Percentiles rank a stretch among this genome's conserved stretches.
phyloP scores from a whole-genome alignment of 2,797 vertebrate genomes.

The Allobates femoralis region DNA sequence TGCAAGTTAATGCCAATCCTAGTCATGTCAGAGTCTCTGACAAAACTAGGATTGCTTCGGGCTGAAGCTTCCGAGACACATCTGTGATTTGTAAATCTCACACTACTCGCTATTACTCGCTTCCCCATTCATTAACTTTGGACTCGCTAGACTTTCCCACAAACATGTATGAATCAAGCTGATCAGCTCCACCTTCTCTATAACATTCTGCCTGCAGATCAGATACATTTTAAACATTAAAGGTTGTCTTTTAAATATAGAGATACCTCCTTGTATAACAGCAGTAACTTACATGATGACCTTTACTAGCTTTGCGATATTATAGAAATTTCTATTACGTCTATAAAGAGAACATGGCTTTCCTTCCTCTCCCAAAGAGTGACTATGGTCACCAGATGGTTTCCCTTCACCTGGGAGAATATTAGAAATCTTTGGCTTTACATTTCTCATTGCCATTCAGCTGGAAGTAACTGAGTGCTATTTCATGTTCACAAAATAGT shows the following conservation, averaged over 20 bases:
- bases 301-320: neutral
- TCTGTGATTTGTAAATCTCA: no score
- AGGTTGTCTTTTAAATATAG: neutral
- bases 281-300: neutral
- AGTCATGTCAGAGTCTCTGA: no score
- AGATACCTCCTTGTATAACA: neutral
- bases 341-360: conserved; percentile 7
- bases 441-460: conserved; percentile 45
- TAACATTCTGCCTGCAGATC: no score
- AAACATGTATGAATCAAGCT: no score
- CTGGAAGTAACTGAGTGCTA: conserved; percentile 37
- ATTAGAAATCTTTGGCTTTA: conserved; percentile 54
- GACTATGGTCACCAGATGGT: conserved; percentile 58
- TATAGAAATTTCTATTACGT: neutral
- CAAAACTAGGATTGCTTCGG: no score
- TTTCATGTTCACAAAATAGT: conserved; percentile 57
- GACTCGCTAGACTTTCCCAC: no score
- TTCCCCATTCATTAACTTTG: no score
- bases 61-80: no score
- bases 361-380: neutral
- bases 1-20: no score
- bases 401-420: conserved; percentile 53
- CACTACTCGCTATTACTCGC: no score
- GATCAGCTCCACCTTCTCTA: no score
- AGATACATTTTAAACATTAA: no score